phyloP scores from a whole-genome alignment of 2,888 invertebrate species.

The Toxonevra muliebris region DNA sequence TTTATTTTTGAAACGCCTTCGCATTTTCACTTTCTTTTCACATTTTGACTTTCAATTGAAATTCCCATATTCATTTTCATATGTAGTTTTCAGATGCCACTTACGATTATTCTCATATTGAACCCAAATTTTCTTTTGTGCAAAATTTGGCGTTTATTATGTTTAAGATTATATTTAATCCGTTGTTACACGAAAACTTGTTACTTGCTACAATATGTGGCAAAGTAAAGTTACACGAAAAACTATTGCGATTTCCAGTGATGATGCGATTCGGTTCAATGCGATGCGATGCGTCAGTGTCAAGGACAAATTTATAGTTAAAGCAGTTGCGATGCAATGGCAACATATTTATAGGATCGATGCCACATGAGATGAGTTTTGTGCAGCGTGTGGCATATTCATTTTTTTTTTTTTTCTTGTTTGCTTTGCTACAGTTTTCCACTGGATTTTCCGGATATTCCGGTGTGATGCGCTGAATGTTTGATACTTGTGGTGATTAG shows the following conservation, averaged over 20 bases:
- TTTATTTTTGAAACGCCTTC: constrained; percentile 1
- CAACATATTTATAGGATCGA: constrained; percentile 47
- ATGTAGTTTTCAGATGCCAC: not conserved
- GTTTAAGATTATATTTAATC: not conserved
- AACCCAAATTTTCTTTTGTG: not conserved
- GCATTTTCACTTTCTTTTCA: constrained; percentile 36
- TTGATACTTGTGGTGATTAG: not conserved
- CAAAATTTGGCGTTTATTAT: not conserved
- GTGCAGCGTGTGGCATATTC: not conserved
- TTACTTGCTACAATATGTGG: not conserved
- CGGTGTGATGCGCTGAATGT: not conserved
- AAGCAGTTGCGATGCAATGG: constrained; percentile 48
- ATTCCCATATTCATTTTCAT: not conserved
- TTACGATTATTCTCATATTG: constrained; percentile 27
- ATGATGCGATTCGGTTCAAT: constrained; percentile 21
- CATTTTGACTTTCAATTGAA: not conserved
- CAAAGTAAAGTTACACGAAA: not conserved
- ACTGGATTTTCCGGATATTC: constrained; percentile 30
- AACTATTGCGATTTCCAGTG: not conserved
- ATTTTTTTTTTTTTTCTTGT: constrained; percentile 13
- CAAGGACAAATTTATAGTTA: constrained; percentile 64
- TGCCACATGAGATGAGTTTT: constrained; percentile 15
- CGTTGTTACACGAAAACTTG: not conserved
- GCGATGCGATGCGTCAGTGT: constrained; percentile 49
- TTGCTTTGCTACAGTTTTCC: constrained; percentile 30